These are phyloP conservation scores for Steromphala cineraria DNA, from an alignment of 2,888 invertebrate genomes.

Conservation along the genomic window DNA sequence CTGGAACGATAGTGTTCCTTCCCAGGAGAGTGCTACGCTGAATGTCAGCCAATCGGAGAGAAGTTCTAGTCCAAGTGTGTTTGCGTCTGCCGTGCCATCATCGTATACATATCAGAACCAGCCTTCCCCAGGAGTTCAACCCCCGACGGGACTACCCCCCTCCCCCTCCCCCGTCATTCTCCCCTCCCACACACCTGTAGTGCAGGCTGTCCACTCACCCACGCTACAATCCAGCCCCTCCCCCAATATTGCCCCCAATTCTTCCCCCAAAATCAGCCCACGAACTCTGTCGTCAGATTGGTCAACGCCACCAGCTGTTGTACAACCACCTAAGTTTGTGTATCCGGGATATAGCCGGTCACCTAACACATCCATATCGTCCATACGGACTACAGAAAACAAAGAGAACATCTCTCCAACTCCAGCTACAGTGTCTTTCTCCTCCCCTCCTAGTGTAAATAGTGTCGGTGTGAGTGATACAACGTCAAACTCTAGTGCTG, in stretches of 20 bases:
- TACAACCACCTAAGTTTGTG: constrained; percentile 69
- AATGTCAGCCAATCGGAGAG: constrained; percentile 41
- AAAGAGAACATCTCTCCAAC: constrained; percentile 24
- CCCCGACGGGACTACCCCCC: constrained; percentile 9
- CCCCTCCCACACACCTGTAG: constrained; percentile 1
- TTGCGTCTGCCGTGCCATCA: constrained; percentile 52
- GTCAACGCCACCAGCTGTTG: constrained; percentile 60
- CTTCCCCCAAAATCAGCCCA: constrained; percentile 59
- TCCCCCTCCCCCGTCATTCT: constrained; percentile 20
- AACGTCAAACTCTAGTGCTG: background rate
- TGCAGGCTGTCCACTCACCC: constrained; percentile 37
- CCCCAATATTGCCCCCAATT: background rate
- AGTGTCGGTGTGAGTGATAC: constrained; percentile 10
- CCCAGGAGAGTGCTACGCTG: constrained; percentile 36
- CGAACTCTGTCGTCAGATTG: constrained; percentile 63
- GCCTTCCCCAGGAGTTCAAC: background rate
- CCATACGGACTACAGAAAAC: constrained; percentile 41
- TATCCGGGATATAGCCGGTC: constrained; percentile 65
- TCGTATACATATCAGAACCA: constrained; percentile 49
- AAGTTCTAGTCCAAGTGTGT: constrained; percentile 25
- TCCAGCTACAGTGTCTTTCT: constrained; percentile 6
- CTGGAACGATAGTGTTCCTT: constrained; percentile 57
- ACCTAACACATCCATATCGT: constrained; percentile 31
- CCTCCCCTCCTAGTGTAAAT: background rate
- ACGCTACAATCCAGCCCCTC: constrained; percentile 29